Base-by-base conservation (phyloP, 2,888 invertebrate species). In the Caenorhabditis sp. region DNA sequence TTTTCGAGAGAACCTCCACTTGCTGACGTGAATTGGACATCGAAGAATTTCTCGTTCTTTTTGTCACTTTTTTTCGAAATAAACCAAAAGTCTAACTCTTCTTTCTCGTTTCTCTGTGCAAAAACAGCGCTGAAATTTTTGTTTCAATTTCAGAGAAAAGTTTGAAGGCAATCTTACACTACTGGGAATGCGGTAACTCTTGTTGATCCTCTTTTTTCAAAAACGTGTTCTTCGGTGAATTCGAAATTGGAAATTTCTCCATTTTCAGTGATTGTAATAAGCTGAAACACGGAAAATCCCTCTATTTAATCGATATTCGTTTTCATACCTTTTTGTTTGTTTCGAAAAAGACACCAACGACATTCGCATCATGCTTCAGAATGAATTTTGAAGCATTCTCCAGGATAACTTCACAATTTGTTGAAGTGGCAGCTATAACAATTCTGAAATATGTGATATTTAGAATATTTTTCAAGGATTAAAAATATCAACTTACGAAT, bases 181-280 rank as follows among this genome's bases (percentile, higher is more conserved):
- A 74, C 74, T 17, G 74, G 74, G 53, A 74, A 74, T 1, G 74
- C 74, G 4, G 74, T 74, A 21, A 74, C 69, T 60, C 67, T 74
- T 67, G 56, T 69, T 67, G 50, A 70, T 57, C 5, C 20, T 26
- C 20, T 25, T 36, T 50, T 68, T 62, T n/a, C 49, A 3, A 20
- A 20, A 38, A 36, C 5, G 12, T 59, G n/a, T 10, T 60, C 36
- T 3, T 31, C 62, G 1, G 20, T 36, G 0, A 50, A 43, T 21
- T 73, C 65, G 17, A 56, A 73, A 36, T 65, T 68, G 23, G 31
- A 36, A 8, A 78, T 69, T 53, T 73, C 66, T 52, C 76, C 76
- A 43, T 63, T 67, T 27, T 61, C 63, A 8, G 78, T 76, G 3
- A 78, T 67, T 17, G 76, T 76, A 4, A 76, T 31, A 54, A 76